Evolutionary conservation across 2,888 invertebrate genomes (phyloP), one percentile per base, ranked within the genome.

Genomic region (Papilio gigon): DNA sequence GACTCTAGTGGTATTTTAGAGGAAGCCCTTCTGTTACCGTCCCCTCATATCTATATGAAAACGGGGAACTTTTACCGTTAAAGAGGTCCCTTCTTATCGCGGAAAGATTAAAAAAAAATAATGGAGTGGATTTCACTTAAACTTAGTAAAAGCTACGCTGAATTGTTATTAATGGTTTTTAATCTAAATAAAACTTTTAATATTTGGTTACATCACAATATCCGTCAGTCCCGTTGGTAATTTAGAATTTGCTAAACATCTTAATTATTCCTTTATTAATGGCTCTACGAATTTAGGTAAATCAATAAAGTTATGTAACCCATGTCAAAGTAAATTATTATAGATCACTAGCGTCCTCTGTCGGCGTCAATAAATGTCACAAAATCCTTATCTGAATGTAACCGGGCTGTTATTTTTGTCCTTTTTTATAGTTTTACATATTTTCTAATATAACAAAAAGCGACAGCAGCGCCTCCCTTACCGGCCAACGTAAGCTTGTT

Each of bases 11-110:
- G 40, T 68, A 64, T 68, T 59, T 68, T 72, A 75, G 73, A 73
- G 71, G 72, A 73, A 70, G 71, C 72, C 67, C 73, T 71, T 72
- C 62, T 70, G 59, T 65, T 68, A 62, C 53, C 72, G 63, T 71
- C 72, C 73, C 67, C 70, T 72, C 69, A 62, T 65, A 71, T 70
- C 64, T 63, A 65, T 68, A 72, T 58, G 68, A 67, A n/a, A 71
- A 62, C 68, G 68, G 71, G 71, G 67, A 65, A 70, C 69, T 71
- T 71, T 65, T 50, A 44, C 50, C 35, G 30, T 53, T 61, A 9
- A 67, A 61, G 37, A 37, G 20, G 14, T 22, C 67, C 61, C 37
- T 25, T 56, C 53, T 30, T 60, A 60, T 40, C 60, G 30, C 4
- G 8, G 30, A 30, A 53, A 53, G 61, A 25, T 60, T 60, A 50